Percentiles rank a stretch among this genome's conserved stretches.
Conservation (phyloP, 2,797 vertebrate species). For the Acrocephalus scirpaceus region DNA sequence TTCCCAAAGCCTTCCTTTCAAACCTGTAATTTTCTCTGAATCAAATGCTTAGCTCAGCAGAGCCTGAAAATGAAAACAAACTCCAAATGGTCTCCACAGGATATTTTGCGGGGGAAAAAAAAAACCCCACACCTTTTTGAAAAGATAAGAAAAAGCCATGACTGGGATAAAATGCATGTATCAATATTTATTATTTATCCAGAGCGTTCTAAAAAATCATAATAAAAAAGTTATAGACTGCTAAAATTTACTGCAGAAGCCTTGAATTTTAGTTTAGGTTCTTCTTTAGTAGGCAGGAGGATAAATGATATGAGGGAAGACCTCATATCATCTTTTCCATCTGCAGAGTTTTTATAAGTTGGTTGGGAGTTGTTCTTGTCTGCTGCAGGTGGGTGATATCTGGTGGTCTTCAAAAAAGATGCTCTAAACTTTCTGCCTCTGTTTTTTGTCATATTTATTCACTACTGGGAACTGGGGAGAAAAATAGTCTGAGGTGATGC, state of each 20-base stretch:
- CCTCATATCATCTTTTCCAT: background rate
- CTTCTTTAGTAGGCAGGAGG: background rate
- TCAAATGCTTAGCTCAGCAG: slow-evolving; percentile 68
- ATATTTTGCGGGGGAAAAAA: background rate
- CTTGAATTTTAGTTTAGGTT: background rate
- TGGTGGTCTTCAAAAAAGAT: background rate
- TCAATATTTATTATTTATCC: slow-evolving; percentile 26
- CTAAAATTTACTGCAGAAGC: background rate
- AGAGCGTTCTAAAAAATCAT: background rate
- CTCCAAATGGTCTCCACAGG: slow-evolving; percentile 43
- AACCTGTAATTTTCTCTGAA: slow-evolving; percentile 68
- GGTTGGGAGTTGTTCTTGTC: background rate
- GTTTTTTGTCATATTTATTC: background rate
- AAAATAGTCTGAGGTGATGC: background rate
- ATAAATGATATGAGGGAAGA: background rate
- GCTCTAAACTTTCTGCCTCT: background rate
- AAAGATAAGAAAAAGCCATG: background rate
- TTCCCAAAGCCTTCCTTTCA: slow-evolving; percentile 59
- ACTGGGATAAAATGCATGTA: background rate
- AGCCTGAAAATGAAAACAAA: slow-evolving; percentile 56
- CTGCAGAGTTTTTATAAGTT: background rate
- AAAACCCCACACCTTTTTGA: background rate
- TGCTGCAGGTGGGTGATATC: background rate
- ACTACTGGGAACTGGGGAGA: background rate
- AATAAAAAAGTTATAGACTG: background rate